Conservation (phyloP, 2,888 invertebrate genomes). For the Acronicta aceris region DNA sequence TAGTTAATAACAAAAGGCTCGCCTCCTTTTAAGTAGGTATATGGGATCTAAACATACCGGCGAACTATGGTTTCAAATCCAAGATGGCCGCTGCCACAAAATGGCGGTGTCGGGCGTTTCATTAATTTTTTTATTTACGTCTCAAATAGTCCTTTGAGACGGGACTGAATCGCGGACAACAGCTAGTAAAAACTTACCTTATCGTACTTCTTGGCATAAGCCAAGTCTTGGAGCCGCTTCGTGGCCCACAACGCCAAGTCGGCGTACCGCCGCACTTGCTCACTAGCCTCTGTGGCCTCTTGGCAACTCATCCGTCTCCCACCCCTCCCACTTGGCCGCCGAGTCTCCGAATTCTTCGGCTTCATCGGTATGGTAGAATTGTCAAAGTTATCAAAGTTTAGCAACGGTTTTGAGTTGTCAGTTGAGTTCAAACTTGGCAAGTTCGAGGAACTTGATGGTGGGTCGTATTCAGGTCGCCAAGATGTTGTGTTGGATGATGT, state of each 20-base stretch:
- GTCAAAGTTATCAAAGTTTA: constrained; percentile 17
- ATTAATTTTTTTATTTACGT: no score
- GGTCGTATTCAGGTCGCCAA: constrained; percentile 26
- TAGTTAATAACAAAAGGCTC: no score
- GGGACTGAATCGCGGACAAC: no score
- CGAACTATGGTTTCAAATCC: no score
- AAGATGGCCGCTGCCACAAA: no score
- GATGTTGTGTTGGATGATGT: constrained; percentile 7
- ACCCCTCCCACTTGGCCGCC: not conserved
- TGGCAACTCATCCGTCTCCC: constrained; percentile 52
- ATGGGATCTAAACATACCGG: no score
- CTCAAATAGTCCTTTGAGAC: no score
- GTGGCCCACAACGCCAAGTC: constrained; percentile 75
- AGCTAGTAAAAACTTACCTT: constrained; percentile 56
- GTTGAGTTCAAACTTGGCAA: not conserved
- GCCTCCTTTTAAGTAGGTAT: no score
- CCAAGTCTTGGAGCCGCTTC: constrained; percentile 72
- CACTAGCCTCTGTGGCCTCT: constrained; percentile 63
- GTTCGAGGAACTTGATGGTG: not conserved
- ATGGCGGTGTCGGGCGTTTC: no score
- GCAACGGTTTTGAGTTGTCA: not conserved
- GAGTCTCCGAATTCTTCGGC: constrained; percentile 3
- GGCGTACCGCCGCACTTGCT: constrained; percentile 72
- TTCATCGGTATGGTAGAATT: constrained; percentile 7
- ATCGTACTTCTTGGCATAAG: constrained; percentile 67